Evolutionary conservation across 2,888 invertebrate species (phyloP).

Genomic region (Calameuta filiformis): DNA sequence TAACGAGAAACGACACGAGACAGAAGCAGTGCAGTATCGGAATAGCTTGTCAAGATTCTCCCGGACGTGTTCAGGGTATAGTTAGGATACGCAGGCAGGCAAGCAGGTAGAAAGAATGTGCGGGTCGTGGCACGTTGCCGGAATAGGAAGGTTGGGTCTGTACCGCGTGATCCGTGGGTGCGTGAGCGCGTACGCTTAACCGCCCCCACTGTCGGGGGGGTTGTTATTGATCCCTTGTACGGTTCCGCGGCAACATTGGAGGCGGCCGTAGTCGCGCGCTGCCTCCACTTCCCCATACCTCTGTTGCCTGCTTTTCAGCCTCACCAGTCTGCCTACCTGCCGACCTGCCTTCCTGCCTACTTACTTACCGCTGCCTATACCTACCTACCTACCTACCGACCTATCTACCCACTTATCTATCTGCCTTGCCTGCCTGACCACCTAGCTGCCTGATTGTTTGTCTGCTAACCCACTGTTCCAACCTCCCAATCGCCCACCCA

Average conservation of each 20-base stretch:
- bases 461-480: not conserved
- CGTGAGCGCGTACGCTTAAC: not conserved
- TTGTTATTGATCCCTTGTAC: constrained; percentile 49
- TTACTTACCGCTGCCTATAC: constrained; percentile 5
- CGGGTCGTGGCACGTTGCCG: not conserved
- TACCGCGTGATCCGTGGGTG: not conserved
- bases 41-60: not conserved
- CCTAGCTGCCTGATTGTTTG: not conserved
- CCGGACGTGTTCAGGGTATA: not conserved
- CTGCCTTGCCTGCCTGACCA: not conserved
- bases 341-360: not conserved
- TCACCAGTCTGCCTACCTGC: constrained; percentile 14
- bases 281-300: not conserved
- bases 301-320: constrained; percentile 8
- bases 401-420: not conserved
- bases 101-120: not conserved
- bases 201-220: constrained; percentile 35
- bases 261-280: not conserved
- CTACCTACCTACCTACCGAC: constrained; percentile 5
- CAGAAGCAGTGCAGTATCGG: not conserved
- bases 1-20: not conserved
- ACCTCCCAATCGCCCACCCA: not conserved
- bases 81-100: not conserved
- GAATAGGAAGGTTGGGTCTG: not conserved
- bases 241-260: not conserved